Evolutionary conservation across 2,797 vertebrate genomes (phyloP), one percentile per base, ranked within the genome.

Genomic region (Poecilia wingei): DNA sequence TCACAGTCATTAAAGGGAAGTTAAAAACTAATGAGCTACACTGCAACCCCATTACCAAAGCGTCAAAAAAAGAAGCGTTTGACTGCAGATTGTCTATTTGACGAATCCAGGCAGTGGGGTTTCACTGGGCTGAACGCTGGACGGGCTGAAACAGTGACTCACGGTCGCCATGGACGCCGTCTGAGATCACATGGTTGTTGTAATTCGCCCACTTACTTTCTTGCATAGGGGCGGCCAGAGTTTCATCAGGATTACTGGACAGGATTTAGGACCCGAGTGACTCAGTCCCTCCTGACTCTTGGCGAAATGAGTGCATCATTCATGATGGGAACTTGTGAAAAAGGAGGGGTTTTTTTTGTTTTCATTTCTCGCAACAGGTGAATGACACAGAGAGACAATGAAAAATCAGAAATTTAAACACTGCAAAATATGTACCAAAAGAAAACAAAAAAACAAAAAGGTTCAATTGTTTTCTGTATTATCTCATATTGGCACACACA

Each of bases 221-320:
- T 74, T 81, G 72, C 79, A 76, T 71, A 53, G 74, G 80, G 82
- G 83, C 85, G 57, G 13, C 80, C 87, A 70, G 43, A 83, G 79
- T 88, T 92, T 85, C 79, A 80, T 81, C 87, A 90, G 82, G 80
- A 88, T 92, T 89, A 85, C 39, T 84, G 84, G 74, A 82, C 81
- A 33, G 76, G 33, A 82, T 68, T 68, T 49, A 83, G 1, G n/a
- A 73, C 79, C 49, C 79, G 69, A 84, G 75, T 93, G 91, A 94
- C 75, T 93, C 88, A 92, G 45, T n/a, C 1, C 55, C 83, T 70
- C 80, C 81, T 73, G 84, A 90, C 77, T 72, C 39, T 55, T 78
- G 80, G 86, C 83, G 69, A 59, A 16, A 59, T 8, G 53, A 47
- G 47, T 74, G 66, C 76, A 20, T 66, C 61, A 31, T 66, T 6